Evolutionary conservation across 1,140 invertebrate genomes (phyloP).

Genomic region (Eriocheir sinensis): DNA sequence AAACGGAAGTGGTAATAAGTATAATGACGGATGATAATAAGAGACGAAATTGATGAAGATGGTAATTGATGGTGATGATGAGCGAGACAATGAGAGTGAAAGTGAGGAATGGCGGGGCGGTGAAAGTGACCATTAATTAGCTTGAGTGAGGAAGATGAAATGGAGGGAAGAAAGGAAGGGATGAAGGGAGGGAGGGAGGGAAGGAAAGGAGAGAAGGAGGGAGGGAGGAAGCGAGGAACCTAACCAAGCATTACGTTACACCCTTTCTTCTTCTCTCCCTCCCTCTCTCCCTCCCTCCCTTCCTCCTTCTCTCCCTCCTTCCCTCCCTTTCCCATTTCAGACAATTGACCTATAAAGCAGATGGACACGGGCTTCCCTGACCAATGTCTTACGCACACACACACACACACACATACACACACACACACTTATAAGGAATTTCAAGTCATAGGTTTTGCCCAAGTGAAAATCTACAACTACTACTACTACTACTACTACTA

Average conservation of each 20-base stretch:
- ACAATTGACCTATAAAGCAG: conserved; percentile 59
- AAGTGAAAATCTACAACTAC: neutral
- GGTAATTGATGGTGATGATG: neutral
- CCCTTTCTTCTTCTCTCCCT: neutral
- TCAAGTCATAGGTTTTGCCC: neutral
- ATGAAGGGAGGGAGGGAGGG: neutral
- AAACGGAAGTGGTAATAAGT: too few species aligned
- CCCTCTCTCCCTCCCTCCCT: neutral
- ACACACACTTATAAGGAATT: conserved; percentile 2
- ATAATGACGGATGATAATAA: too few species aligned
- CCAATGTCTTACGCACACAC: neutral
- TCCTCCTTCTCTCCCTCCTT: neutral
- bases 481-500: conserved; percentile 25
- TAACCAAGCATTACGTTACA: neutral
- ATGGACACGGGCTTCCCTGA: conserved; percentile 19
- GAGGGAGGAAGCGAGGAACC: neutral
- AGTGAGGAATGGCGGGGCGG: neutral
- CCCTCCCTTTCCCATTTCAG: conserved; percentile 29
- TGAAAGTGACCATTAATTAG: neutral
- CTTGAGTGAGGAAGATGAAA: neutral
- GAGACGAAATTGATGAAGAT: neutral
- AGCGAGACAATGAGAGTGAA: neutral
- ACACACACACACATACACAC: neutral
- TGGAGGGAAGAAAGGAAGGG: neutral
- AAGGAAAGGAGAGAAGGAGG: neutral